These are phyloP conservation scores for Verasper variegatus DNA, from an alignment of 2,113 vertebrate genomes.

Conservation along the genomic window DNA sequence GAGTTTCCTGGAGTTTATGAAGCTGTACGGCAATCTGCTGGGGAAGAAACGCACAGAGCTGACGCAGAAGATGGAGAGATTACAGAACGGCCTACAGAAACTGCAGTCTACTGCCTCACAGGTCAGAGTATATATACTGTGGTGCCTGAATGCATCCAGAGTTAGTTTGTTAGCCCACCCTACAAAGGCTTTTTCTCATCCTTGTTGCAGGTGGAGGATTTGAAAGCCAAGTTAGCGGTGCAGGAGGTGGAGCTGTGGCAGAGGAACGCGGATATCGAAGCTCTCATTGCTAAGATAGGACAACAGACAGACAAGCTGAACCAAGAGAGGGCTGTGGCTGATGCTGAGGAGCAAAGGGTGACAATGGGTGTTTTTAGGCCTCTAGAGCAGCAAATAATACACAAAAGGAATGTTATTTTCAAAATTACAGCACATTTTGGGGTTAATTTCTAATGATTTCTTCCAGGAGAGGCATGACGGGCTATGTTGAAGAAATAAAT, in stretches of 20 bases:
- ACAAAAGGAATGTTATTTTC: not conserved
- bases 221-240: constrained; percentile 87
- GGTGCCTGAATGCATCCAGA: not conserved
- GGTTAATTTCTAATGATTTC: not conserved
- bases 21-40: constrained; percentile 79
- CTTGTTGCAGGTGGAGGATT: constrained; percentile 86
- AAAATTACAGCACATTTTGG: not conserved
- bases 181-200: not conserved
- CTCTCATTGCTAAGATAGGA: constrained; percentile 80
- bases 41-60: constrained; percentile 80
- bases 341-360: constrained; percentile 78
- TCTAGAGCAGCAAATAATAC: not conserved
- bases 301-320: constrained; percentile 79
- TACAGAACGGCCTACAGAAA: constrained; percentile 83
- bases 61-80: constrained; percentile 81
- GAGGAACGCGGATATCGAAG: constrained; percentile 85
- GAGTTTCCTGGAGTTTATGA: constrained; percentile 86
- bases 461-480: too few relatives aligned
- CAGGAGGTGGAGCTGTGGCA: constrained; percentile 89
- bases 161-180: not conserved
- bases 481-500: too few relatives aligned
- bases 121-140: constrained; percentile 21
- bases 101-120: constrained; percentile 71
- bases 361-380: not conserved
- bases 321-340: constrained; percentile 76